A percentile compares a stretch with the other conserved stretches of the same genome.
Conservation (phyloP, 1,140 invertebrate species). For the Drosophila gunungcola region DNA sequence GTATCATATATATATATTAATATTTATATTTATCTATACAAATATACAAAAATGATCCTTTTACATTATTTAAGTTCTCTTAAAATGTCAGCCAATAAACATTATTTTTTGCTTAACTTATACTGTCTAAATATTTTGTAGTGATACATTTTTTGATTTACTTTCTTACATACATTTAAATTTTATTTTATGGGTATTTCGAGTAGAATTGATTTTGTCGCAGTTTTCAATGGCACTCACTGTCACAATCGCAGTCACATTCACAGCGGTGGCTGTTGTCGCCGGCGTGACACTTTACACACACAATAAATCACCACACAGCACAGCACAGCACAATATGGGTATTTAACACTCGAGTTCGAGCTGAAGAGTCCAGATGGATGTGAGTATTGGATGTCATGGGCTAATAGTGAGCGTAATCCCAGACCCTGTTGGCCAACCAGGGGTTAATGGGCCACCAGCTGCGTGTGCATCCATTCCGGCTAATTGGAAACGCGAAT, state of each 20-base stretch:
- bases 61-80: too few species aligned
- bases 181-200: too few species aligned
- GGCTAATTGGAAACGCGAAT: conserved; percentile 53
- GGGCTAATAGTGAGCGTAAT: conserved; percentile 15
- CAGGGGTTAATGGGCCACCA: conserved; percentile 41
- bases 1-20: too few species aligned
- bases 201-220: neutral
- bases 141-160: too few species aligned
- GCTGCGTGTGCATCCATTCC: conserved; percentile 38
- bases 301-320: conserved; percentile 73
- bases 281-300: conserved; percentile 78
- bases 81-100: too few species aligned
- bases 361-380: conserved; percentile 10
- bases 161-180: too few species aligned
- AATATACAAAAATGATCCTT: too few species aligned
- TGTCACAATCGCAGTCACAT: conserved; percentile 57
- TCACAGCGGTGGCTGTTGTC: conserved; percentile 77
- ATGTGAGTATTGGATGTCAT: conserved; percentile 38
- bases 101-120: too few species aligned
- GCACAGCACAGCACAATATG: conserved; percentile 16
- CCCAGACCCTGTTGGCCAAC: neutral
- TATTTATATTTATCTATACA: too few species aligned
- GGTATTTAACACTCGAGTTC: conserved; percentile 31
- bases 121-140: too few species aligned
- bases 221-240: conserved; percentile 26